Conservation (phyloP, 2,113 vertebrate species). For the Pantherophis guttatus region DNA sequence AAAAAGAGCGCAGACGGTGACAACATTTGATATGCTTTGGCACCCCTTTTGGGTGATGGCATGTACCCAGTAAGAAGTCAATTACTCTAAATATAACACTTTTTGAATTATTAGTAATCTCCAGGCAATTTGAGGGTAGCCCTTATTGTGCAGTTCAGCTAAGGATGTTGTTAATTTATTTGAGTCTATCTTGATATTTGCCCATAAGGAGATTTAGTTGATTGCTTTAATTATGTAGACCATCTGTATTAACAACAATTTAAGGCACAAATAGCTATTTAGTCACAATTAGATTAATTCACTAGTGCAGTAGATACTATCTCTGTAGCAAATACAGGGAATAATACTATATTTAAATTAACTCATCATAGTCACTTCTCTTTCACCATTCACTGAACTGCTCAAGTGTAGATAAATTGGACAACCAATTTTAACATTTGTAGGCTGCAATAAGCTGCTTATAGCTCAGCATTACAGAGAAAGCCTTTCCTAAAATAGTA, state of each 20-base stretch:
- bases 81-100: accelerated
- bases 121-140: not conserved
- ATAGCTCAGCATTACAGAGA: not conserved
- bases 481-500: conserved; percentile 33
- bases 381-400: conserved; percentile 44
- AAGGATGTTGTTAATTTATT: not conserved
- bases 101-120: not conserved
- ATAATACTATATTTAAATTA: accelerated
- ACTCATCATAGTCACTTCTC: not conserved
- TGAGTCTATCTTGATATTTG: not conserved
- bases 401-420: conserved; percentile 45
- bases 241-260: not conserved
- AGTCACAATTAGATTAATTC: not conserved
- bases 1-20: accelerated
- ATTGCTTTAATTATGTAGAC: not conserved
- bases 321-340: accelerated
- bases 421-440: conserved; percentile 10
- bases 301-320: not conserved
- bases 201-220: not conserved
- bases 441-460: not conserved
- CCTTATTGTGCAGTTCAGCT: not conserved
- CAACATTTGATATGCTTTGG: too few species aligned
- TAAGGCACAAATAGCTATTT: not conserved
- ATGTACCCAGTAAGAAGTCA: not conserved
- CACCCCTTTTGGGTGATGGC: not conserved